Evolutionary conservation across 2,113 vertebrate genomes (phyloP).

Genomic region (Clarias batrachus): DNA sequence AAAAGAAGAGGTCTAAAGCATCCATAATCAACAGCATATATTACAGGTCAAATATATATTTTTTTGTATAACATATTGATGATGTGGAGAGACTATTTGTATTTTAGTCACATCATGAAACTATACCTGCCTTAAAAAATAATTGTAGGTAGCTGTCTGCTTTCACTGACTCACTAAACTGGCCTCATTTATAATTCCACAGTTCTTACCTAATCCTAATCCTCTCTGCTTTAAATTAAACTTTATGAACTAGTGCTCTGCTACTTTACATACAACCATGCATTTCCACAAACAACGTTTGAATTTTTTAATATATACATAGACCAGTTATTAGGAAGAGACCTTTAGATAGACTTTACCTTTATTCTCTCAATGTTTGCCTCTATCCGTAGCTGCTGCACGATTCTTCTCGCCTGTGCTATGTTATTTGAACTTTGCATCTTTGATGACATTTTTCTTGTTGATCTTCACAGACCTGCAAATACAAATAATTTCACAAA

Average conservation of each 20-base stretch:
- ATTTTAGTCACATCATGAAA: not conserved
- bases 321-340: not conserved
- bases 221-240: not conserved
- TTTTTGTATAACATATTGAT: not conserved
- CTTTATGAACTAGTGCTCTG: not conserved
- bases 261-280: not conserved
- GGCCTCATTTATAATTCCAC: not conserved
- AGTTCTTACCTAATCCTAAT: not conserved
- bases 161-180: not conserved
- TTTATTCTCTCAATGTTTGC: conserved; percentile 91
- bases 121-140: too few species aligned
- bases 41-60: not conserved
- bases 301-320: not conserved
- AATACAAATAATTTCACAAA: conserved; percentile 1
- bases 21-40: not conserved
- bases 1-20: not conserved
- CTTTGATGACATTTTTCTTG: conserved; percentile 81
- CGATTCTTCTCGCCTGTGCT: conserved; percentile 81
- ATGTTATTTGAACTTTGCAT: conserved; percentile 81
- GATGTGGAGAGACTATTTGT: too few species aligned
- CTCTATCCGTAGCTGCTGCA: conserved; percentile 86
- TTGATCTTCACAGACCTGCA: conserved; percentile 53
- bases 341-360: conserved; percentile 64
- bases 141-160: not conserved
- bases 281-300: not conserved